These are phyloP conservation scores for Azorinus chamasolen DNA, from an alignment of 2,888 invertebrate genomes.

Conservation along the genomic window DNA sequence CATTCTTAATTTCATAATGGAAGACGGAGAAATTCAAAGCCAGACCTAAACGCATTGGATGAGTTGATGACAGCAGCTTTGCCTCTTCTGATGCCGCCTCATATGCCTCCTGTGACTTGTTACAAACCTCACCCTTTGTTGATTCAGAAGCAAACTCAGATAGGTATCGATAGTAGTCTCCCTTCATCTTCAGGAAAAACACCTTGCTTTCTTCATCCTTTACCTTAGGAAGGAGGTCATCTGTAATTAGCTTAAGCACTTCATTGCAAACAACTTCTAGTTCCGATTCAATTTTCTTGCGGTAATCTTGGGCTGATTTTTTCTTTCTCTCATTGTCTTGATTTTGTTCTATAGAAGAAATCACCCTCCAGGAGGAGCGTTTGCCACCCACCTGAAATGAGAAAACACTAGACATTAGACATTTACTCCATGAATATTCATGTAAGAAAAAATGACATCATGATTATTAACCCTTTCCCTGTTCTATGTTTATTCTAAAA, in stretches of 20 bases:
- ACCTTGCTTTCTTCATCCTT: conserved; percentile 94
- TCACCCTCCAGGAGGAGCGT: conserved; percentile 98
- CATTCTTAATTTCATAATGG: conserved; percentile 99
- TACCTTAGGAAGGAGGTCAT: conserved; percentile 99
- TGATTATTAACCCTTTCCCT: too few relatives aligned
- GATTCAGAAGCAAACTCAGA: conserved; percentile 97
- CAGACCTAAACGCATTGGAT: conserved; percentile 99
- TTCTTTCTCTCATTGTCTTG: conserved; percentile 1
- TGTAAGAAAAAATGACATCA: too few relatives aligned
- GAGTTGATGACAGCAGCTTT: conserved; percentile 99
- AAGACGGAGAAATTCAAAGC: conserved; percentile 99
- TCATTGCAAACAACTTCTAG: conserved; percentile 99
- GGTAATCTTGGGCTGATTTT: conserved; percentile 90
- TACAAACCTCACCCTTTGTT: conserved; percentile 89
- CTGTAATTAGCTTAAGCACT: conserved; percentile 98
- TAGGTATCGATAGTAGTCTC: conserved; percentile 99
- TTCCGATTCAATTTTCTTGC: conserved; percentile 99
- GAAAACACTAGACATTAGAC: conserved; percentile 98
- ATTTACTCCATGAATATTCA: too few relatives aligned
- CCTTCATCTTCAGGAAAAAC: conserved; percentile 99
- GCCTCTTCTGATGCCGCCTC: conserved; percentile 99
- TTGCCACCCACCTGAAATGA: conserved; percentile 99
- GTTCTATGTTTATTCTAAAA: too few relatives aligned
- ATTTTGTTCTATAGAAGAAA: conserved; percentile 43
- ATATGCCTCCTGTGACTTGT: conserved; percentile 94